Percentiles rank a stretch among this genome's conserved stretches.
phyloP scores from a whole-genome alignment of 2,113 vertebrate species.

The Daboia siamensis region DNA sequence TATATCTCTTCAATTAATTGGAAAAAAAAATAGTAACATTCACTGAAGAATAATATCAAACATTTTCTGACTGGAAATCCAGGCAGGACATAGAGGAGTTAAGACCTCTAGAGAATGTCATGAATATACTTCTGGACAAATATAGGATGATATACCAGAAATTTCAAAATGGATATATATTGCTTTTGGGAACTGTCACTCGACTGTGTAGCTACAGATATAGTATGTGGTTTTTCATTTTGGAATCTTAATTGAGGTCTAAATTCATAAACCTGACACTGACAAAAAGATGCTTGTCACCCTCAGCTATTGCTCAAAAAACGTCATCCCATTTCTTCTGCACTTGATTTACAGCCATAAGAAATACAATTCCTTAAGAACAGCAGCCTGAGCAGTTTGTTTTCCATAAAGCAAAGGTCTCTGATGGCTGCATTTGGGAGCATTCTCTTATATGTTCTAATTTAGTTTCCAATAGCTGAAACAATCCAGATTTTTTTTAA shows the following conservation, averaged over 20 bases:
- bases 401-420: conserved; percentile 70
- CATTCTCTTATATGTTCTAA: conserved; percentile 60
- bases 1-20: conserved; percentile 57
- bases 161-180: conserved; percentile 51
- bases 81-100: conserved; percentile 42
- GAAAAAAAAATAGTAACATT: conserved; percentile 25
- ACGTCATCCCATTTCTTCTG: conserved; percentile 57
- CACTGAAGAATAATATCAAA: conserved; percentile 28
- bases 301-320: conserved; percentile 59
- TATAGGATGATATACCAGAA: conserved; percentile 1
- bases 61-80: conserved; percentile 40
- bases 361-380: conserved; percentile 64
- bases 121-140: conserved; percentile 39
- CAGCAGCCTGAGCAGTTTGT: conserved; percentile 55
- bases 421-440: conserved; percentile 62
- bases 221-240: conserved; percentile 53
- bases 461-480: conserved; percentile 64
- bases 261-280: conserved; percentile 59
- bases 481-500: conserved; percentile 60
- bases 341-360: conserved; percentile 67
- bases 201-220: not conserved
- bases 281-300: conserved; percentile 55
- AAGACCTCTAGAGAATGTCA: conserved; percentile 41
- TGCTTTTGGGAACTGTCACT: conserved; percentile 39
- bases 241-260: conserved; percentile 65